These are phyloP conservation scores for Nestor notabilis DNA, from an alignment of 2,113 vertebrate species.

Conservation along the genomic window DNA sequence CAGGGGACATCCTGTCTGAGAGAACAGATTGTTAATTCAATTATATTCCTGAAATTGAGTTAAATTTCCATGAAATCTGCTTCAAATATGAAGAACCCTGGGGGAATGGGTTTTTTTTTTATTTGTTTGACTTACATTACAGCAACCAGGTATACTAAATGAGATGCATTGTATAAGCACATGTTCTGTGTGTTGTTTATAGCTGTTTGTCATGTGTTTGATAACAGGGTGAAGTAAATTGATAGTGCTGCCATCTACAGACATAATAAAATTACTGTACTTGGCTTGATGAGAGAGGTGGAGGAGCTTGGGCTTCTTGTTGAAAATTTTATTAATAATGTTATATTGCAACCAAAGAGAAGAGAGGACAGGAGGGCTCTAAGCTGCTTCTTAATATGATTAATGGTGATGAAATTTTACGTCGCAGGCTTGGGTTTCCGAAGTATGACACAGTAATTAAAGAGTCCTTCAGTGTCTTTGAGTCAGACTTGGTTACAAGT, in stretches of 20 bases:
- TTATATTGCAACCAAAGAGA: not conserved
- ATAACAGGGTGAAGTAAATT: not conserved
- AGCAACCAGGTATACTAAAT: slow-evolving; percentile 10
- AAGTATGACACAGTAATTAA: not conserved
- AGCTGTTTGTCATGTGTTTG: not conserved
- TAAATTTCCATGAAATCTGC: slow-evolving; percentile 61
- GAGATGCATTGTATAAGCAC: not conserved
- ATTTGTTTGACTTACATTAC: slow-evolving; percentile 12
- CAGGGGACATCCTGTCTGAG: slow-evolving; percentile 47
- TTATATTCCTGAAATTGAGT: slow-evolving; percentile 66
- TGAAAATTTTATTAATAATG: not conserved
- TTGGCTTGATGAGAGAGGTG: not conserved
- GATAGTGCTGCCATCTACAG: not conserved
- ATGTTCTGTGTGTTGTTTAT: not conserved
- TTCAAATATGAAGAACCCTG: slow-evolving; percentile 38
- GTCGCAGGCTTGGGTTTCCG: not conserved
- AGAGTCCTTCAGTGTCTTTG: not conserved
- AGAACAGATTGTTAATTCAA: slow-evolving; percentile 64
- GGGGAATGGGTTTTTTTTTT: not conserved
- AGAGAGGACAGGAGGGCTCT: not conserved
- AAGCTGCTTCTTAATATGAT: not conserved
- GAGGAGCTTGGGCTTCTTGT: not conserved
- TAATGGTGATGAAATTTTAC: not conserved
- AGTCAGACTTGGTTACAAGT: not conserved
- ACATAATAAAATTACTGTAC: not conserved